A percentile compares a stretch with the other conserved stretches of the same genome.
These are phyloP conservation scores for Orientallactaga bullata DNA, from an alignment of 2,113 vertebrate genomes.

Conservation along the genomic window DNA sequence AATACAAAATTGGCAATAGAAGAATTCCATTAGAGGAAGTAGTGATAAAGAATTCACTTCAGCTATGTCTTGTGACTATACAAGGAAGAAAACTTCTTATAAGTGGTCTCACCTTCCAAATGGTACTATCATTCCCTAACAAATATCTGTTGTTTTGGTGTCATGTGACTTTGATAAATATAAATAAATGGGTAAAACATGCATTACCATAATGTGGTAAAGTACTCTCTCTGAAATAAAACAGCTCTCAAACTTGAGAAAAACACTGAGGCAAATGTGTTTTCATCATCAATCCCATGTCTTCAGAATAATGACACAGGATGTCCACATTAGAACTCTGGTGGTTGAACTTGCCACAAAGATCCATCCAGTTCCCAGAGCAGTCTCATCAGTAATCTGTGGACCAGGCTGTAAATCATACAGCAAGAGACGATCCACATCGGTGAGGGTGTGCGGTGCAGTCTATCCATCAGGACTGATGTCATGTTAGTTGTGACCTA, in stretches of 20 bases:
- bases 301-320: conserved; percentile 1
- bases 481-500: conserved; percentile 47
- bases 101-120: conserved; percentile 61
- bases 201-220: background rate
- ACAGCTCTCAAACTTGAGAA: background rate
- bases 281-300: background rate
- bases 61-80: conserved; percentile 49
- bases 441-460: conserved; percentile 23
- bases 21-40: conserved; percentile 63
- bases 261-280: background rate
- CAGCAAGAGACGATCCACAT: background rate
- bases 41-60: conserved; percentile 61
- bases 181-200: background rate
- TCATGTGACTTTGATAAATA: background rate
- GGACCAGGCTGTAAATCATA: conserved; percentile 33
- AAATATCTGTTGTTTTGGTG: conserved; percentile 11
- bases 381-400: conserved; percentile 35
- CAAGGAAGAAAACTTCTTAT: conserved; percentile 68
- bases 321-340: background rate
- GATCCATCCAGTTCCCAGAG: conserved; percentile 9
- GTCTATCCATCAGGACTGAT: conserved; percentile 50
- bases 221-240: conserved; percentile 9
- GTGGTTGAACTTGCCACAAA: conserved; percentile 22
- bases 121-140: conserved; percentile 55
- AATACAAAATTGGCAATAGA: conserved; percentile 57